Base-by-base conservation (phyloP, 2,797 vertebrate genomes). In the Alcedo quadribrachys region DNA sequence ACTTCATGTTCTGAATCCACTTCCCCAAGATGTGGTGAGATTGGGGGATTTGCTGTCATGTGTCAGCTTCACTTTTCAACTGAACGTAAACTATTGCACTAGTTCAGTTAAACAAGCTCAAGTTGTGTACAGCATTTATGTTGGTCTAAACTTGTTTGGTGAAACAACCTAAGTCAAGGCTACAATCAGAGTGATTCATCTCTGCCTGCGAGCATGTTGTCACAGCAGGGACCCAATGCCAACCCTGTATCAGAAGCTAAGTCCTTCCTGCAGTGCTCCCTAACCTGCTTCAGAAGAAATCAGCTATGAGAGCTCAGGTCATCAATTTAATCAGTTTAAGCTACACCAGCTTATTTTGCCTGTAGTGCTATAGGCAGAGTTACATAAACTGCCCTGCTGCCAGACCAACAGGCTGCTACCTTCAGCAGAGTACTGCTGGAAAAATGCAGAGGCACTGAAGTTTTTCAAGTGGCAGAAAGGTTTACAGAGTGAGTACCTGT, bases 171-270 rank as follows among this genome's bases (percentile, higher is more conserved):
- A 40, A 40, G 37, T 40, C 37, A 62, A 42, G 25, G 18, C 42
- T 22, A 35, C 24, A 22, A 32, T 11, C 76, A 11, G 33, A 46
- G 60, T 27, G 24, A 33, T 17, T 16, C 30, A 5, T 15, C 30
- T 57, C 45, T 60, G 45, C 19, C n/a, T 18, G 48, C 0, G 9
- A 48, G 62, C 4, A 0, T 3, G 20, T 45, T 46, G 24, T 60
- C 45, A 8, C 13, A 14, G 60, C 32, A 55, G 40, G 17, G 17
- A 67, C 30, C 32, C 30, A 18, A 3, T 7, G 12, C 32, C 9
- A 5, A 4, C 28, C 4, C 11, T 11, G 3, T 12, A 33, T 17
- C 32, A 16, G 54, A 30, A 25, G 14, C 5, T 6, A 45, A 60
- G 32, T 27, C 46, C 40, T 20, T 46, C 40, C 25, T 54, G 62